Base-by-base conservation (phyloP, 2,113 vertebrate genomes). In the Nothocercus julius region DNA sequence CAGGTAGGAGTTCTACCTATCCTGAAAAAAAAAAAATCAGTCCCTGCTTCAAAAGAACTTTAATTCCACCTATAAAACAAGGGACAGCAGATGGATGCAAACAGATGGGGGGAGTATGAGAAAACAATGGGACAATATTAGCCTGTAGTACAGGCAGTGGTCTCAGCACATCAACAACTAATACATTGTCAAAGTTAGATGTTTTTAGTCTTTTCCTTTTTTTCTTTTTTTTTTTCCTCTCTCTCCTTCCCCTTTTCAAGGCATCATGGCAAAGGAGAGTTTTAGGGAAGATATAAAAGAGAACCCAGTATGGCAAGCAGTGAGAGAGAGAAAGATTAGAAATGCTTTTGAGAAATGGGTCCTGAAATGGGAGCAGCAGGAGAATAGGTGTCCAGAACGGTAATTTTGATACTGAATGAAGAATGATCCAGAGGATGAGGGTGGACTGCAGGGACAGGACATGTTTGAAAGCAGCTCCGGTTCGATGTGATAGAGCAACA, bases 21-120 rank as follows among this genome's bases (percentile, higher is more conserved):
- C 83, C 42, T 61, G 89, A 93, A 11, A 49, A 49, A 47, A 47
- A 44, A 82, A 96, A 96, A 95, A 42, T 90, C 91, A 82, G 34
- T 89, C 38, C 38, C 25, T 94, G 89, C 91, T 96, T 94, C 96
- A 95, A 96, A 96, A 93, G 49, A 72, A 94, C 84, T 94, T 66
- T 92, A 97, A 95, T 92, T 91, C 77, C 92, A 90, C 92, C 93
- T 95, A 96, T 96, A 94, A 97, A 97, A 79, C 83, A 89, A 96
- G 92, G 80, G 78, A 93, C 80, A 95, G 91, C 96, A 97, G 95
- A 97, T 97, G 96, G 96, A 95, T 93, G 96, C 89, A 97, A 93
- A 96, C 96, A 97, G 96, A 97, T 97, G 95, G 96, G 96, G 69
- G 91, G 89, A 94, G 94, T 93, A 87, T 84, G 94, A 94, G 92